Percentiles rank a stretch among this genome's conserved stretches.
Conservation (phyloP, 2,797 vertebrate genomes). For the Hylomyscus alleni region DNA sequence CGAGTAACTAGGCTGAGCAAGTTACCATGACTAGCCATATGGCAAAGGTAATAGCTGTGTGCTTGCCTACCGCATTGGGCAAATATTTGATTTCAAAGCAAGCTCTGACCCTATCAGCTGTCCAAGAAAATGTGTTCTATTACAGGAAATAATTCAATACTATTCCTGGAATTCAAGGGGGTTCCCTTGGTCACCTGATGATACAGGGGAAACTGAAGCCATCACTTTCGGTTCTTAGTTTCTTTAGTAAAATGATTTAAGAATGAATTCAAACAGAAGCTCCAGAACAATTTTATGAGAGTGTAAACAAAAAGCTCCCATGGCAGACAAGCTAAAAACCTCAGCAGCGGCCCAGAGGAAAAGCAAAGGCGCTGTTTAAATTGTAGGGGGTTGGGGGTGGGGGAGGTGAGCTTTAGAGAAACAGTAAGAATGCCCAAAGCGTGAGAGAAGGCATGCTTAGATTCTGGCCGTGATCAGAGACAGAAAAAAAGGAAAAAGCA, state of each 20-base stretch:
- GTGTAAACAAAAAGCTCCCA: neutral
- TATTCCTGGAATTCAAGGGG: neutral
- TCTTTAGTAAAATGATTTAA: neutral
- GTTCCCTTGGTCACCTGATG: neutral
- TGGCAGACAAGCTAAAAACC: neutral
- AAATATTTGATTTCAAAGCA: constrained; percentile 46
- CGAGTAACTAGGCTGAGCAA: neutral
- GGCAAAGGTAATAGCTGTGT: neutral
- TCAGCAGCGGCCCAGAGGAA: neutral
- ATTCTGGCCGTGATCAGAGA: no score
- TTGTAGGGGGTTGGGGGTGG: no score
- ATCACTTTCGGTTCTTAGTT: neutral
- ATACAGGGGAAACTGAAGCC: no score
- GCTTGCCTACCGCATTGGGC: neutral
- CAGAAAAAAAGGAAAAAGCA: neutral
- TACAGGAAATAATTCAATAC: neutral
- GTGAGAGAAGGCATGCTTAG: neutral
- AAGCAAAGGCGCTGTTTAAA: neutral
- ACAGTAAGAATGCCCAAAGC: neutral
- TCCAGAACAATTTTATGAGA: neutral
- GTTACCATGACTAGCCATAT: neutral
- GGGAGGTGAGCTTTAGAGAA: no score
- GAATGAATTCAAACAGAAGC: neutral
- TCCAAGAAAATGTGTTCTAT: neutral
- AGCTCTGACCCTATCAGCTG: neutral